Conservation (phyloP, 1,140 invertebrate species). For the Reticulitermes speratus region DNA sequence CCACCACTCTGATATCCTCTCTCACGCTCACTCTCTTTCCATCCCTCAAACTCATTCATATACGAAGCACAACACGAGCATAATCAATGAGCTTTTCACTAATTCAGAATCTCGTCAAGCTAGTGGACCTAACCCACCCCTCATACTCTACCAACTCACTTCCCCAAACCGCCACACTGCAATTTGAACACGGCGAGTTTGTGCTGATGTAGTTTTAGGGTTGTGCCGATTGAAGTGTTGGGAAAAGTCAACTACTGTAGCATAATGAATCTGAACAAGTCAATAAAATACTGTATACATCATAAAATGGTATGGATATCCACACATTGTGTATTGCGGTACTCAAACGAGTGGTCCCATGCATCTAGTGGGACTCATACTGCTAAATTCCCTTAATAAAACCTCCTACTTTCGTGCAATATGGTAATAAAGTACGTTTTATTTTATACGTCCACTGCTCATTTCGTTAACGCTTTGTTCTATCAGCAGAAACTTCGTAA, state of each 20-base stretch:
- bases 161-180: not conserved
- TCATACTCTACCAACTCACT: not conserved
- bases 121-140: not conserved
- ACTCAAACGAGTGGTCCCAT: not conserved
- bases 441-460: too few species aligned
- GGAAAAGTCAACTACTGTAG: not conserved
- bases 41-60: constrained; percentile 9
- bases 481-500: too few species aligned
- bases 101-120: constrained; percentile 11
- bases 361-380: not conserved
- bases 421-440: not conserved
- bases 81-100: constrained; percentile 14
- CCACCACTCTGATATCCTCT: not conserved
- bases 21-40: not conserved
- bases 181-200: not conserved
- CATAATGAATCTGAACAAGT: constrained; percentile 1
- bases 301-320: constrained; percentile 2
- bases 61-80: not conserved
- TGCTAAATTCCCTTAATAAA: not conserved
- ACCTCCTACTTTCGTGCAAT: not conserved
- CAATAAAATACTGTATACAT: constrained; percentile 2
- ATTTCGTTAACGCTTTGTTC: too few species aligned
- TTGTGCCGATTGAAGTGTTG: not conserved
- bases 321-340: not conserved
- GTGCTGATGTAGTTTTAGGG: not conserved